Evolutionary conservation across 2,888 invertebrate species (phyloP).

Genomic region (Philopedon plagiatum): DNA sequence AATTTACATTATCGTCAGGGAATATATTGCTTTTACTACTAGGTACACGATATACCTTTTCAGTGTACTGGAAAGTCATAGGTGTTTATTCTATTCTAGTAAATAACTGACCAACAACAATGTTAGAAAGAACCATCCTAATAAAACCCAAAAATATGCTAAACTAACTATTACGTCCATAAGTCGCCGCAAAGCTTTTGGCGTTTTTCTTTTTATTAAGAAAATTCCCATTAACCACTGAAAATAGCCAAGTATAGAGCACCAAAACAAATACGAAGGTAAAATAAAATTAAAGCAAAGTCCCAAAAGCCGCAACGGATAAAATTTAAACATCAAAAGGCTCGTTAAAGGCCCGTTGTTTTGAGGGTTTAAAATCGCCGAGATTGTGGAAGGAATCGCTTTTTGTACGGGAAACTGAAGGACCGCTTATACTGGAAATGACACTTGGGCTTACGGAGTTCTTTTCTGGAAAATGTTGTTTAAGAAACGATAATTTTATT

Average conservation of each 20-base stretch:
- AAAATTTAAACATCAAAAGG: constrained; percentile 42
- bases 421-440: constrained; percentile 29
- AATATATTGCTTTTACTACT: too few relatives aligned
- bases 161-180: too few relatives aligned
- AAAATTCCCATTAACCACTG: constrained; percentile 17
- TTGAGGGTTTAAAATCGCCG: constrained; percentile 36
- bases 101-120: too few relatives aligned
- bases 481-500: not conserved
- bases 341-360: constrained; percentile 38
- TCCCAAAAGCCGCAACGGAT: constrained; percentile 29
- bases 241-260: constrained; percentile 7
- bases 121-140: too few relatives aligned
- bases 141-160: too few relatives aligned
- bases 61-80: too few relatives aligned
- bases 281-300: constrained; percentile 21
- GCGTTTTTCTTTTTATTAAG: constrained; percentile 13
- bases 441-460: constrained; percentile 17
- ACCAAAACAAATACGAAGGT: constrained; percentile 35
- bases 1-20: too few relatives aligned
- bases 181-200: too few relatives aligned
- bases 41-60: too few relatives aligned
- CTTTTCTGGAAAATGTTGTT: constrained; percentile 5
- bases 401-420: constrained; percentile 25
- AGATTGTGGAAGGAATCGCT: constrained; percentile 41
- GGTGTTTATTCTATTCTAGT: too few relatives aligned